A percentile compares a stretch with the other conserved stretches of the same genome.
Evolutionary conservation across 2,888 invertebrate genomes (phyloP).

Genomic region (Meganola albula): DNA sequence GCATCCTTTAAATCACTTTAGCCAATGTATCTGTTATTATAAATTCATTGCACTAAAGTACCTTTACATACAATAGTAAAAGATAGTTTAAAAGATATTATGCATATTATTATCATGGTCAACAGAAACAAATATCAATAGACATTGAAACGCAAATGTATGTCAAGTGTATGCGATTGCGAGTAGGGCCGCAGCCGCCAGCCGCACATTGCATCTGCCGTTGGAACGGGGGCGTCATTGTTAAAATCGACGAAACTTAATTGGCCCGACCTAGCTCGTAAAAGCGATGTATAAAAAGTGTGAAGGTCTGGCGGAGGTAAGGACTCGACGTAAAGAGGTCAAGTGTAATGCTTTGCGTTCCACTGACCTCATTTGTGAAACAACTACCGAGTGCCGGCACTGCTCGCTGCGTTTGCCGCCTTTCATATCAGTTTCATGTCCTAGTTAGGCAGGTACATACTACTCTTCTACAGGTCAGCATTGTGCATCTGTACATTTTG

Average conservation of each 20-base stretch:
- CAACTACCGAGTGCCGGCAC: conserved; percentile 43
- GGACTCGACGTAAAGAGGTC: conserved; percentile 75
- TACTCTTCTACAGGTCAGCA: conserved; percentile 44
- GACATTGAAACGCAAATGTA: conserved; percentile 64
- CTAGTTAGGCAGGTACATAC: no score
- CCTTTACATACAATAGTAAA: conserved; percentile 11
- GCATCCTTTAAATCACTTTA: no score
- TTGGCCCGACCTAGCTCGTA: conserved; percentile 74
- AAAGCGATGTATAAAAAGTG: conserved; percentile 75
- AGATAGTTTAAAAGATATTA: conserved; percentile 25
- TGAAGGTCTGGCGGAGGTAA: conserved; percentile 77
- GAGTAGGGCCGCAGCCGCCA: conserved; percentile 33
- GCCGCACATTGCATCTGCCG: conserved; percentile 44
- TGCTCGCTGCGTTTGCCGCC: conserved; percentile 50
- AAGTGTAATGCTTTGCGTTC: conserved; percentile 75
- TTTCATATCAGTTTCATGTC: conserved; percentile 59
- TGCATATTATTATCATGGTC: conserved; percentile 34
- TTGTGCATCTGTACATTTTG: no score
- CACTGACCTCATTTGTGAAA: conserved; percentile 72
- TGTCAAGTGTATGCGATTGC: conserved; percentile 60
- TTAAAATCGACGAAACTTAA: conserved; percentile 64
- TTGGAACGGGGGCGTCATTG: conserved; percentile 51
- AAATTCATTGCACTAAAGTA: no score
- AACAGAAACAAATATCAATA: conserved; percentile 50
- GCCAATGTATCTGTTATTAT: no score